These are phyloP conservation scores for Parnassius smintheus DNA, from an alignment of 2,888 invertebrate genomes.

Conservation along the genomic window DNA sequence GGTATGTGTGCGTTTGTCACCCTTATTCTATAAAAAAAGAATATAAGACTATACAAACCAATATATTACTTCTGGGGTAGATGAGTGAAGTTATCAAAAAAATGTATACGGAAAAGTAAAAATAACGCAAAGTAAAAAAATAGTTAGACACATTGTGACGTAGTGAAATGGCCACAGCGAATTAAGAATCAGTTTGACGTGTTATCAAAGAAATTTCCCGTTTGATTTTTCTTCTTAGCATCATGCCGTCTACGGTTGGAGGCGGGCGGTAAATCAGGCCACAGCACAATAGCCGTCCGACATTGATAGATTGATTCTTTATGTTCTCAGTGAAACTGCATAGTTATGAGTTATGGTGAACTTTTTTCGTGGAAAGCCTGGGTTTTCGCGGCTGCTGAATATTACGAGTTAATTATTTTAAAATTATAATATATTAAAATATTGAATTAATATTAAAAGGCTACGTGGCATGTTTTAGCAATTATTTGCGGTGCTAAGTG, in stretches of 20 bases:
- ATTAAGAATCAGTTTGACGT: conserved; percentile 14
- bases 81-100: too few species aligned
- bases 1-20: too few species aligned
- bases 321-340: conserved; percentile 26
- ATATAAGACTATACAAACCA: too few species aligned
- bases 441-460: too few species aligned
- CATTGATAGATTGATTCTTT: conserved; percentile 47
- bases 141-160: not conserved
- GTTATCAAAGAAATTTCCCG: conserved; percentile 13
- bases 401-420: too few species aligned
- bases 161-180: not conserved
- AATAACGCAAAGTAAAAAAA: not conserved
- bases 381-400: not conserved
- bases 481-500: too few species aligned
- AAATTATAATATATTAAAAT: too few species aligned
- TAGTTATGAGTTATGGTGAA: conserved; percentile 10
- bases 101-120: too few species aligned
- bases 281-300: conserved; percentile 42
- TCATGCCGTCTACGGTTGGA: conserved; percentile 27
- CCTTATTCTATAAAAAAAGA: too few species aligned
- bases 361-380: conserved; percentile 13
- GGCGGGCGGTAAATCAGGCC: conserved; percentile 42
- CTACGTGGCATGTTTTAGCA: too few species aligned
- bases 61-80: too few species aligned
- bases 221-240: conserved; percentile 26